Evolutionary conservation across 1,140 invertebrate genomes (phyloP), one percentile per base, ranked within the genome.

Genomic region (Temnothorax curvispinosus): DNA sequence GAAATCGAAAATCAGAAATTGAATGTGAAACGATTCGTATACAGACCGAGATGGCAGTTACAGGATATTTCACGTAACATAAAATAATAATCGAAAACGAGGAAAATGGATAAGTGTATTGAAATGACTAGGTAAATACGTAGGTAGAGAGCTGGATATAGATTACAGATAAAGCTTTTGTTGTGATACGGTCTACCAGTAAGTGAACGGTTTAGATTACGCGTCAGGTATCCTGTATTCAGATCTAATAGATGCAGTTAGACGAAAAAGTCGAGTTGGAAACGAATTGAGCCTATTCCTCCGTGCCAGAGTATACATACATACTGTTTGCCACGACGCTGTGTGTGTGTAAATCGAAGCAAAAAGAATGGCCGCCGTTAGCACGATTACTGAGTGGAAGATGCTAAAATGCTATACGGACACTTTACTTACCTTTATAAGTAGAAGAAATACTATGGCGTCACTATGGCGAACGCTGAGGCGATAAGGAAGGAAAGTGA

Each of bases 261-360:
- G 27, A 72, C 52, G 6, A 65, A 13, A 32, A 71, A 35, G 2
- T 21, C 11, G n/a, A 58, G 18, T 58, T 6, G 18, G 18, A 44
- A 72, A 27, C 21, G n/a, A 47, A 72, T 27, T 27, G 21, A 78
- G 76, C 35, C 21, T 47, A 81, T 44, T 27, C 3, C 62, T 41
- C 44, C 11, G 54, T 32, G 58, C 21, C 56, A 52, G 47, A 41
- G 15, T 21, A 56, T 54, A 21, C 21, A 21, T 69, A 81, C n/a
- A 58, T 27, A 41, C 38, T 32, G 58, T 82, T 82, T 72, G 72
- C 41, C 27, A 82, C 38, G 9, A 72, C n/a, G 9, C 64, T 27
- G 21, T 56, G 7, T 35, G 15, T 62, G 3, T 65, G 3, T 50
- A 78, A 15, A 27, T 21, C 21, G 18, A 58, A 58, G 38, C 13